A percentile compares a stretch with the other conserved stretches of the same genome.
Conservation (phyloP, 2,797 vertebrate genomes). For the Aselliscus stoliczkanus region DNA sequence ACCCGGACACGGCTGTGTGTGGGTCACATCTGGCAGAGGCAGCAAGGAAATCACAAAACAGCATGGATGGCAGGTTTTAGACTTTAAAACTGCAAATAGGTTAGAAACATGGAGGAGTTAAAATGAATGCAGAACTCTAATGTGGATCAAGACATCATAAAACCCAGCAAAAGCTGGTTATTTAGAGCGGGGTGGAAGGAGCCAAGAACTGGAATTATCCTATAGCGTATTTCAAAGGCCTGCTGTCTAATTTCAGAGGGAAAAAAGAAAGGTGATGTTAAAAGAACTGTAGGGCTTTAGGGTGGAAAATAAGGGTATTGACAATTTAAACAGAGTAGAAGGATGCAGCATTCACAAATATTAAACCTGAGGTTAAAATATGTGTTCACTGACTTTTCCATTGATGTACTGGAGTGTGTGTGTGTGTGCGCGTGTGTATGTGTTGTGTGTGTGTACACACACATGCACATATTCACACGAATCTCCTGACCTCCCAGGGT, state of each 20-base stretch:
- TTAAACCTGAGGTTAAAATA: not conserved
- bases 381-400: not conserved
- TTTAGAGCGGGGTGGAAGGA: not conserved
- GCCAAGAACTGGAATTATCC: not conserved
- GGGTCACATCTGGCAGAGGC: constrained; percentile 26
- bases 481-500: not conserved
- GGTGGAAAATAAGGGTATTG: not conserved
- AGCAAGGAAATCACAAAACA: constrained; percentile 15
- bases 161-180: not conserved
- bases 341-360: not conserved
- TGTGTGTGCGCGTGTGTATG: not conserved
- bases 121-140: not conserved
- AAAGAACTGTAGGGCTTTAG: not conserved
- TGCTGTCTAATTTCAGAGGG: not conserved
- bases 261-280: not conserved
- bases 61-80: not conserved
- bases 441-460: too few relatives aligned
- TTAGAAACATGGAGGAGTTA: not conserved
- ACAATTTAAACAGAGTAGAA: not conserved
- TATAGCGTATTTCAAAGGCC: not conserved
- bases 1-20: not conserved
- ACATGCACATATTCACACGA: too few relatives aligned
- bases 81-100: constrained; percentile 13
- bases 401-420: not conserved
- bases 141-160: not conserved